Base-by-base conservation (phyloP, 2,797 vertebrate genomes). In the Choloepus didactylus region DNA sequence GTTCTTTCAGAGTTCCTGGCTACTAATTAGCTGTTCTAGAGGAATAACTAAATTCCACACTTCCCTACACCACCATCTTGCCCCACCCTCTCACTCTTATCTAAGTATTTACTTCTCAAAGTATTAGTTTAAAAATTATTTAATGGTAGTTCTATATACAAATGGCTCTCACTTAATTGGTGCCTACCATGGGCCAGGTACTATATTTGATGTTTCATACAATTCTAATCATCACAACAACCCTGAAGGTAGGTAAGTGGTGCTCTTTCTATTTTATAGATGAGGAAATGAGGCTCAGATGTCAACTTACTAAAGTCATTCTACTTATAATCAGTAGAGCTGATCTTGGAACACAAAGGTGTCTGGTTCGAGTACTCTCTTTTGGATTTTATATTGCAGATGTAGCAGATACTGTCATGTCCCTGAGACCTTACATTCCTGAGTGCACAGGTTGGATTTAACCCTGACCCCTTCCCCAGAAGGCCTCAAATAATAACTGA, bases 91-190 rank as follows among this genome's bases (percentile, higher is more conserved):
- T 35, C 35, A 35, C 35, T 35, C 35, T 35, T 35, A 35, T 35
- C 35, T 35, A 35, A 35, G 35, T 35, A 35, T 35, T 2, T 35
- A 35, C 35, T 35, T 35, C 35, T 35, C 35, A 44, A 90, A 90
- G 82, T 70, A 46, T 9, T 41, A 9, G 11, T 81, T 96, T 86
- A 54, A 92, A 94, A 95, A 18, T 23, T 92, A 75, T 59, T 51
- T 87, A 62, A 59, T 41, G 35, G 77, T 3, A 54, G 18, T 19
- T 85, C 21, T 92, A 3, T 31, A 25, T n/a, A 75, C 15, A 27
- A 75, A 76, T 49, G 7, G 8, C 23, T 86, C 49, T 60, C 51
- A 41, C 69, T 72, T 35, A 3, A 2, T 49, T 21, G 15, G n/a
- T 60, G 3, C n/a, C n/a, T 85, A 27, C n/a, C 12, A 19, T 35